Evolutionary conservation across 2,113 vertebrate species (phyloP).

Genomic region (Enhydra lutris): DNA sequence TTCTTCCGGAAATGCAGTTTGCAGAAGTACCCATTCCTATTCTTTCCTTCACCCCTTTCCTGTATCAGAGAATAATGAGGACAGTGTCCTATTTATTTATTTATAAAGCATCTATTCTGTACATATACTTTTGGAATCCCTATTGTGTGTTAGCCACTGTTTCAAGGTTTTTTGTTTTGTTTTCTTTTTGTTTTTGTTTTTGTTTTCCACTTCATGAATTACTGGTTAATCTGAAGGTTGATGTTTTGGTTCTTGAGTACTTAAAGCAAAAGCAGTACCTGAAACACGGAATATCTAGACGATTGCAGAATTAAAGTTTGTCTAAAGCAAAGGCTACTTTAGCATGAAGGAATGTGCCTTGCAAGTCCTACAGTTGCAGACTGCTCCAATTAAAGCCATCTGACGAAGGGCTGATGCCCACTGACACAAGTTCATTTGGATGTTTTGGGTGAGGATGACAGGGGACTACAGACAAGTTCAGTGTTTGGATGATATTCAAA

Average conservation of each 20-base stretch:
- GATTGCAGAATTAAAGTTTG: neutral
- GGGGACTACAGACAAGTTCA: neutral
- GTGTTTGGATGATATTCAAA: too few species aligned
- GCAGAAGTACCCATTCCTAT: neutral
- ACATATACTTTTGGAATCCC: neutral
- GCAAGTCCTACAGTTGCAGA: neutral
- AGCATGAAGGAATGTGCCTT: rapidly evolving
- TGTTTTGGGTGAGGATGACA: neutral
- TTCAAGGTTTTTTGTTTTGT: too few species aligned
- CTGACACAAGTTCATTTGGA: neutral
- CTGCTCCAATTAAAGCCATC: neutral
- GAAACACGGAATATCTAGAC: neutral
- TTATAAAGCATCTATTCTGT: neutral
- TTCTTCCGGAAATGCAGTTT: neutral
- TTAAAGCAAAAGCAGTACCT: neutral
- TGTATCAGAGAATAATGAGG: neutral
- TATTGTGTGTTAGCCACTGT: neutral
- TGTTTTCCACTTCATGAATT: neutral
- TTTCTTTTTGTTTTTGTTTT: too few species aligned
- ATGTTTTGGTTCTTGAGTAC: neutral
- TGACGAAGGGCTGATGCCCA: neutral
- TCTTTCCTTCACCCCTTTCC: neutral
- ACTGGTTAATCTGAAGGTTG: neutral
- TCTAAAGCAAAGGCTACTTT: neutral
- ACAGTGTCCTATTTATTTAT: neutral